Evolutionary conservation across 2,888 invertebrate genomes (phyloP).

Genomic region (Diloba caeruleocephala): DNA sequence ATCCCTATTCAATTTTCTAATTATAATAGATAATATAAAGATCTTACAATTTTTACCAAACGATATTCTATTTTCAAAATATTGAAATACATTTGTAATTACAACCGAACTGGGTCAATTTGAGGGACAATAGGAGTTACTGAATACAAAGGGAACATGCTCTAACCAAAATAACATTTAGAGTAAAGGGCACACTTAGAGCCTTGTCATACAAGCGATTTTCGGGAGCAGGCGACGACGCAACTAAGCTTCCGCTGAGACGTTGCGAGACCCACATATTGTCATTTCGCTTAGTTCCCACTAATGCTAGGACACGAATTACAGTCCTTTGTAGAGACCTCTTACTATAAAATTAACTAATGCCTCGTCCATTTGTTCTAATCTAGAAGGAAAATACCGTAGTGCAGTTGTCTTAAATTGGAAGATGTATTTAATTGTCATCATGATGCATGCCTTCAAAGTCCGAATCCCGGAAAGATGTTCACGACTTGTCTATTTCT

Average conservation of each 20-base stretch:
- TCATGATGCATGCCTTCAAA: too few relatives aligned
- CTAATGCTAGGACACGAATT: too few relatives aligned
- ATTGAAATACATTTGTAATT: constrained; percentile 20
- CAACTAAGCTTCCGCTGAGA: too few relatives aligned
- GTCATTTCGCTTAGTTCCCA: background rate
- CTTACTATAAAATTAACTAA: too few relatives aligned
- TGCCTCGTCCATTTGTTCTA: too few relatives aligned
- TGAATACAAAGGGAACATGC: constrained; percentile 31
- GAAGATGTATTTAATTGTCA: too few relatives aligned
- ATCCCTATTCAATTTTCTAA: constrained; percentile 4
- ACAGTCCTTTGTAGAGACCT: too few relatives aligned
- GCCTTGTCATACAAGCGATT: constrained; percentile 34
- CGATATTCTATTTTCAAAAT: constrained; percentile 26
- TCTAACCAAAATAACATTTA: constrained; percentile 45
- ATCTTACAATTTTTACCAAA: constrained; percentile 12
- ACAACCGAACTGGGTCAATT: constrained; percentile 4
- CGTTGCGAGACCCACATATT: too few relatives aligned
- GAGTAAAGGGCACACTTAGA: constrained; percentile 36
- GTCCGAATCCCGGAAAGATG: too few relatives aligned
- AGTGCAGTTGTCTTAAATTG: too few relatives aligned
- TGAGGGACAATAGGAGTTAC: constrained; percentile 34
- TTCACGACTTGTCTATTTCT: background rate
- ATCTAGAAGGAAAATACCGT: too few relatives aligned
- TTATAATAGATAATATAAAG: too few relatives aligned
- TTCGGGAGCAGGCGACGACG: constrained; percentile 10